Base-by-base conservation (phyloP, 2,888 invertebrate genomes). In the Acanthococcus lagerstroemiae region DNA sequence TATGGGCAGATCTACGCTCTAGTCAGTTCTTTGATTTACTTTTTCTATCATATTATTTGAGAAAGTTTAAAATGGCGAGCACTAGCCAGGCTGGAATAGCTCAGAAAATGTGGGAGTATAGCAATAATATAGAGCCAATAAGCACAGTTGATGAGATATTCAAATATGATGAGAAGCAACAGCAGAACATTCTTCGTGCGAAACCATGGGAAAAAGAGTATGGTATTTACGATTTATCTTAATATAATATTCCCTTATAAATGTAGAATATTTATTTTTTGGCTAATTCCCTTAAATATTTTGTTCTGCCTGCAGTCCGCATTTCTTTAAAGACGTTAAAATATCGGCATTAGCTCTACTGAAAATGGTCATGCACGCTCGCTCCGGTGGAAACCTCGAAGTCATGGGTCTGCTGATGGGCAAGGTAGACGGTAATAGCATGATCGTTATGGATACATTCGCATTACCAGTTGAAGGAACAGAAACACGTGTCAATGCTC, bases 301-400 rank as follows among this genome's bases (percentile, higher is more conserved):
- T 63, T 30, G 21, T n/a, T 60, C 46, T 65, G 54, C 68, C 82
- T 82, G 65, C 79, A 93, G 92, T 74, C 95, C 95, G 0, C 95
- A 97, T 77, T 99, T 95, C 78, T 99, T 99, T 80, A 97, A 96
- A 81, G 94, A 95, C 74, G 95, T 99, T 63, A 94, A 91, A 78
- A 95, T 99, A 70, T 96, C 96, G 3, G 97, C 99, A 0, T 78
- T 99, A 71, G 97, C 97, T 2, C 79, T 99, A 66, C 79, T 99
- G 60, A 99, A 99, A 81, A 99, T 99, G 97, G 96, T 97, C 1
- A 99, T 97, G 95, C 99, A 99, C 76, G 96, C 99, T 2, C 83
- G 92, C 74, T 96, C 89, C 1, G 92, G 99, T 37, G 97, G 96
- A 9, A 94, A 93, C 54, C 77, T 94, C 60, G 94, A 94, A 82